phyloP scores from a whole-genome alignment of 2,797 vertebrate species.

The Carcharodon carcharias region DNA sequence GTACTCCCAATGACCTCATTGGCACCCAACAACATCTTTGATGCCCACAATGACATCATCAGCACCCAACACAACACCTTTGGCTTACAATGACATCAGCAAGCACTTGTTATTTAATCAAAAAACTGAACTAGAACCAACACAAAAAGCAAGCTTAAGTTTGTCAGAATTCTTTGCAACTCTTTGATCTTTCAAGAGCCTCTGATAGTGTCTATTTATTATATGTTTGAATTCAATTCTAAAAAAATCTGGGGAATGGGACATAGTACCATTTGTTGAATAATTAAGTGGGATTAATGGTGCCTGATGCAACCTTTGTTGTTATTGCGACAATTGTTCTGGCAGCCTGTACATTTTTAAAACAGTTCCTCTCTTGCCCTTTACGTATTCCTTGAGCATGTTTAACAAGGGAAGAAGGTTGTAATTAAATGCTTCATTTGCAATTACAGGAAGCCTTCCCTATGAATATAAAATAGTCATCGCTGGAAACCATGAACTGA shows the following conservation, averaged over 20 bases:
- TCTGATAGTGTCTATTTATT: not conserved
- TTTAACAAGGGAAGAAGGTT: slow-evolving; percentile 46
- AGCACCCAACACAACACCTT: not conserved
- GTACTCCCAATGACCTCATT: not conserved
- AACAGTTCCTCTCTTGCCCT: slow-evolving; percentile 19
- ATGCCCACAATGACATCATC: not conserved
- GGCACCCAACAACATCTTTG: too few relatives aligned
- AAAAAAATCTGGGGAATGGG: not conserved
- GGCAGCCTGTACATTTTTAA: not conserved
- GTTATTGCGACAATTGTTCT: slow-evolving; percentile 22
- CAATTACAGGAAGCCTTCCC: slow-evolving; percentile 81
- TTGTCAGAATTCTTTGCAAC: not conserved
- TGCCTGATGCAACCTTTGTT: slow-evolving; percentile 24
- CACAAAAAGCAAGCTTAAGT: not conserved
- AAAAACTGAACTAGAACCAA: not conserved
- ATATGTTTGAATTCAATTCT: not conserved
- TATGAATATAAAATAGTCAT: slow-evolving; percentile 99
- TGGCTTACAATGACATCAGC: not conserved
- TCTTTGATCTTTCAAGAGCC: not conserved
- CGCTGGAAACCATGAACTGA: slow-evolving; percentile 98
- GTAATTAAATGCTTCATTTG: slow-evolving; percentile 57
- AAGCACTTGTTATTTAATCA: not conserved
- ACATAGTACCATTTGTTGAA: not conserved
- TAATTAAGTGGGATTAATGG: slow-evolving; percentile 11
- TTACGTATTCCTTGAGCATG: slow-evolving; percentile 42